Evolutionary conservation across 1,140 invertebrate species (phyloP).

Genomic region (Antheraea mylitta): DNA sequence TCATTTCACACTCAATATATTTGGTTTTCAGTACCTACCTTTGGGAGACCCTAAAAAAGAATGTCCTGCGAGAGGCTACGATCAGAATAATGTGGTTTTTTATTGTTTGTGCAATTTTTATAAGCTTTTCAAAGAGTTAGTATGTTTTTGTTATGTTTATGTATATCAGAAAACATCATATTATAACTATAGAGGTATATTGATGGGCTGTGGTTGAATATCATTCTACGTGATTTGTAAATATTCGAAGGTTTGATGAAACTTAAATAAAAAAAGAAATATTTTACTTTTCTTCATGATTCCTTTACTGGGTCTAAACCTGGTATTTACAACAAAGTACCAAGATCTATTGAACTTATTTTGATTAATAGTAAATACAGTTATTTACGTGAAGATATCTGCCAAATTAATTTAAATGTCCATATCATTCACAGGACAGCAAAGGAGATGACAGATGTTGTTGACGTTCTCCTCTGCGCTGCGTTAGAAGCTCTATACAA

Average conservation of each 20-base stretch:
- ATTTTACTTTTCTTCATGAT: too few relatives aligned
- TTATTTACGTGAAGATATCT: background rate
- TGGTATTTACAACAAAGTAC: too few relatives aligned
- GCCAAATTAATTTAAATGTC: background rate
- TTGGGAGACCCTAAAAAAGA: conserved; percentile 29
- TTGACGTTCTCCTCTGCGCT: background rate
- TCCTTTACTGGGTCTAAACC: too few relatives aligned
- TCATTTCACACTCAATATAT: too few relatives aligned
- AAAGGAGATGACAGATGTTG: background rate
- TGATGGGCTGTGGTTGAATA: too few relatives aligned
- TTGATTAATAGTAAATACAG: too few relatives aligned
- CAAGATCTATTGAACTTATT: too few relatives aligned
- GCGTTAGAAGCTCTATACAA: background rate
- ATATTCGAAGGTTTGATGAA: too few relatives aligned
- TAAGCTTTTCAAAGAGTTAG: background rate
- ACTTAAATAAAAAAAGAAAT: too few relatives aligned
- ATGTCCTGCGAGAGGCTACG: conserved; percentile 17
- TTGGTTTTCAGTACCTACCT: conserved; percentile 30
- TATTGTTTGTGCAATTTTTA: conserved; percentile 21
- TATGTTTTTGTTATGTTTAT: background rate
- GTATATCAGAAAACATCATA: background rate
- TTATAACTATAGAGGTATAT: background rate
- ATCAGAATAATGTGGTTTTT: background rate
- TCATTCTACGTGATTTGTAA: too few relatives aligned
- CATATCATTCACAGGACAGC: background rate